A percentile compares a stretch with the other conserved stretches of the same genome.
These are phyloP conservation scores for Augochlorella aurata DNA, from an alignment of 2,888 invertebrate genomes.

Conservation along the genomic window DNA sequence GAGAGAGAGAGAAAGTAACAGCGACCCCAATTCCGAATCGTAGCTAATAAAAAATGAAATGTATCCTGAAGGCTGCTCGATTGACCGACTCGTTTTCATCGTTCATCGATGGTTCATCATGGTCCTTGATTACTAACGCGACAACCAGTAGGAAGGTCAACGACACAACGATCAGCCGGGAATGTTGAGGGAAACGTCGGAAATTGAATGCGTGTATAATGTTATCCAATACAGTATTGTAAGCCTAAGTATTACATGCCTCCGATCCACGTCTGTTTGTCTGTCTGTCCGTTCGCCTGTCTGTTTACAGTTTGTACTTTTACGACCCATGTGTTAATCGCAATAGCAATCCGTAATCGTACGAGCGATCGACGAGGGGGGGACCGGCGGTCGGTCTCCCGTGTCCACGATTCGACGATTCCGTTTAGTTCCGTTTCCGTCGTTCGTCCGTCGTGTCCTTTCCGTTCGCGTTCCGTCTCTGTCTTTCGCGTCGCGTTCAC, in stretches of 20 bases:
- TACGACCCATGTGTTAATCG: conserved; percentile 57
- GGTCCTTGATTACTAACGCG: conserved; percentile 50
- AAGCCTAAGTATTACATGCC: conserved; percentile 76
- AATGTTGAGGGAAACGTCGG: conserved; percentile 48
- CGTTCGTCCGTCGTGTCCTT: not conserved
- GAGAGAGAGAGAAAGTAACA: conserved; percentile 23
- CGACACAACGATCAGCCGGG: conserved; percentile 51
- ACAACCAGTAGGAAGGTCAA: conserved; percentile 44
- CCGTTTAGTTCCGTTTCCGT: conserved; percentile 23
- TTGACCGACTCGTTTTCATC: conserved; percentile 69
- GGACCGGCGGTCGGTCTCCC: conserved; percentile 30
- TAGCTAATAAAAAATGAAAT: conserved; percentile 61
- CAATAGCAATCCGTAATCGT: conserved; percentile 58
- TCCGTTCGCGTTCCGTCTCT: not conserved
- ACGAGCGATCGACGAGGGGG: conserved; percentile 53
- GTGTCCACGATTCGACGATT: conserved; percentile 30
- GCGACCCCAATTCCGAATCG: conserved; percentile 59
- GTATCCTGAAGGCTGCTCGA: conserved; percentile 67
- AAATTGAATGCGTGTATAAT: conserved; percentile 71
- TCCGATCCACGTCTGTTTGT: conserved; percentile 70
- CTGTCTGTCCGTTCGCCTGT: conserved; percentile 70
- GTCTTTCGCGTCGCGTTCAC: not conserved
- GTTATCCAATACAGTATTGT: conserved; percentile 78
- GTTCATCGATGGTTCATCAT: conserved; percentile 61
- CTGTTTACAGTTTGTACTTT: conserved; percentile 66